Evolutionary conservation across 2,113 vertebrate genomes (phyloP).

Genomic region (Hyperopisus bebe): DNA sequence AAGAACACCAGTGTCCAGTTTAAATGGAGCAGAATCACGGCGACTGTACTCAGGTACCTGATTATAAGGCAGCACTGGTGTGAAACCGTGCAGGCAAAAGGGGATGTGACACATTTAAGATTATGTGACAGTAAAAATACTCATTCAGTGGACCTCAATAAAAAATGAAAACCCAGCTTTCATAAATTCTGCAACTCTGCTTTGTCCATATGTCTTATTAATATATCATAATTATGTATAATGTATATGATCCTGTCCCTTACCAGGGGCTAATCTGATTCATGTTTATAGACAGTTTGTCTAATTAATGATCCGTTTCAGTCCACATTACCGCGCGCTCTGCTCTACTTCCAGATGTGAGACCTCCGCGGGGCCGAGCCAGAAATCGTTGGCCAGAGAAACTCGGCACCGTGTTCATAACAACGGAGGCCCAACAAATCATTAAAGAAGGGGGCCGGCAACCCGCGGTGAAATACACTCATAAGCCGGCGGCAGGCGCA

Average conservation of each 20-base stretch:
- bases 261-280: conserved; percentile 17
- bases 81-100: neutral
- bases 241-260: conserved; percentile 36
- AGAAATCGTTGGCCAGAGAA: neutral
- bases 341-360: neutral
- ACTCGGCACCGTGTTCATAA: neutral
- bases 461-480: neutral
- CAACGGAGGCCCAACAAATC: neutral
- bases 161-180: neutral
- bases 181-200: conserved; percentile 18
- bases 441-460: neutral
- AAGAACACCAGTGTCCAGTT: neutral
- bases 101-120: neutral
- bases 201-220: conserved; percentile 56
- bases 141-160: neutral
- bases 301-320: conserved; percentile 3
- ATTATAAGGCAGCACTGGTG: neutral
- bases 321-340: neutral
- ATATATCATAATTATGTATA: conserved; percentile 53
- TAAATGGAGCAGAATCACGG: neutral
- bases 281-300: neutral
- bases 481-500: neutral
- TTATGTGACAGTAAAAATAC: neutral
- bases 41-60: neutral
- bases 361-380: neutral